Conservation (phyloP, 2,888 invertebrate species). For the Scrobipalpa atriplicella region DNA sequence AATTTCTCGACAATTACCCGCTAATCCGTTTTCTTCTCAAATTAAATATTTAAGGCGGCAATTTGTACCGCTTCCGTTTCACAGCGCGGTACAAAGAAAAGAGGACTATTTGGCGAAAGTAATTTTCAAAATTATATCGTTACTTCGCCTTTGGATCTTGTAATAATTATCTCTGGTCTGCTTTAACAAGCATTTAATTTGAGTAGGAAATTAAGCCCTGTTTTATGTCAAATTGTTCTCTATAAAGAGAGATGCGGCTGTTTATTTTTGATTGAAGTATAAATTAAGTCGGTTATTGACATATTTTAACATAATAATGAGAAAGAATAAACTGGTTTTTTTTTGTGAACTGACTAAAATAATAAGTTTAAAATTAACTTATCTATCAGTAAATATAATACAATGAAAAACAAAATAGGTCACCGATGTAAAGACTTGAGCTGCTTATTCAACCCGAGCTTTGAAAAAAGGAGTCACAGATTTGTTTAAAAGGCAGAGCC, state of each 20-base stretch:
- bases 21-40: conserved; percentile 72
- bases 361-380: too few relatives aligned
- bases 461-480: conserved; percentile 51
- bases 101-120: conserved; percentile 68
- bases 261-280: conserved; percentile 41
- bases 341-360: too few relatives aligned
- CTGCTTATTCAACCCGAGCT: conserved; percentile 13
- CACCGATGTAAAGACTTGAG: neutral
- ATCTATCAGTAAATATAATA: neutral
- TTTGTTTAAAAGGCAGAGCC: conserved; percentile 73
- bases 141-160: conserved; percentile 72
- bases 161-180: conserved; percentile 75
- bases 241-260: conserved; percentile 51
- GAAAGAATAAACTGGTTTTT: too few relatives aligned
- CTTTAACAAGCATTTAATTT: conserved; percentile 75
- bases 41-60: conserved; percentile 74
- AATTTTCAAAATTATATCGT: conserved; percentile 76
- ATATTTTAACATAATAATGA: neutral
- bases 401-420: neutral
- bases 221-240: conserved; percentile 59
- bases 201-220: conserved; percentile 63
- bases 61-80: conserved; percentile 74
- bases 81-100: conserved; percentile 62
- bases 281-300: neutral
- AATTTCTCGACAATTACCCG: conserved; percentile 62